Evolutionary conservation across 1,140 invertebrate genomes (phyloP), one percentile per base, ranked within the genome.

Genomic region (Orchesella cincta): DNA sequence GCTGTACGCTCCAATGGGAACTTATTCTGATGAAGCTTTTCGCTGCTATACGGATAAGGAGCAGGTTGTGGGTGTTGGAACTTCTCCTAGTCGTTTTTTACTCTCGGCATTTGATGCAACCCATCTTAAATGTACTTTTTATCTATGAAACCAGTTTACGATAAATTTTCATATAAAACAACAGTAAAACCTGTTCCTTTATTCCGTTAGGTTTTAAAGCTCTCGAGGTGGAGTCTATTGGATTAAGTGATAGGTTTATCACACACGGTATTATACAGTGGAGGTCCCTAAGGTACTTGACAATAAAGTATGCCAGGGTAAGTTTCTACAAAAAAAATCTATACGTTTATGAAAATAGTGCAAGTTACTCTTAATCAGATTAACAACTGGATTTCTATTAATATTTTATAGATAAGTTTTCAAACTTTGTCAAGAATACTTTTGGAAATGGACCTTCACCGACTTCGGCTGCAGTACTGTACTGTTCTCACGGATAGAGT

Each of bases 11-110:
- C 62, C 62, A 23, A 12, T 12, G 3, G 62, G 62, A 12, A 67
- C 62, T 31, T 67, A 67, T 67, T 67, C 62, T 31, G 31, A 67
- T 67, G 62, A 67, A 67, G 62, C 62, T 1, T 67, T 67, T 67
- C 31, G 26, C 3, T 31, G 62, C 31, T 67, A 31, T 23, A 67
- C 62, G 31, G 5, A 23, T 29, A 67, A 67, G 31, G 62, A 67
- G 12, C 62, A 67, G 14, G 12, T 31, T 12, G 3, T 16, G 1
- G 23, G 8, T 12, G 62, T 26, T 18, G 62, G 62, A 29, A 67
- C 8, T 8, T 67, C 62, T 31, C 62, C 62, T 12, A 67, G 33
- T 31, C 62, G 62, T 8, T 67, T 18, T 31, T 31, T 12, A 2
- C 23, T 67, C 26, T 29, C 62, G 8, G 62, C 62, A 67, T 67